Conservation (phyloP, 1,140 invertebrate species). For the Drosophila punjabiensis region DNA sequence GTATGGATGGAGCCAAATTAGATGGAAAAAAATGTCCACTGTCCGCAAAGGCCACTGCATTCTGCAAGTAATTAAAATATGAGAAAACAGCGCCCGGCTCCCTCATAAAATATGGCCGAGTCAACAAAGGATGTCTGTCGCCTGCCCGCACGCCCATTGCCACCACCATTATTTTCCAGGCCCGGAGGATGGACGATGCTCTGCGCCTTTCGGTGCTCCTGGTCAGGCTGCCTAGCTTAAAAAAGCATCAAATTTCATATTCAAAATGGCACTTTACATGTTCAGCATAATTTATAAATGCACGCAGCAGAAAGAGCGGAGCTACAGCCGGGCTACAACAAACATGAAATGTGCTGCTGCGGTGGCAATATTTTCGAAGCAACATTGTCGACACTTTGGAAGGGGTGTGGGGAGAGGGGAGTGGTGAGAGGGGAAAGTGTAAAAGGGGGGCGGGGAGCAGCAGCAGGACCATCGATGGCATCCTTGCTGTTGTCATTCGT, state of each 20-base stretch:
- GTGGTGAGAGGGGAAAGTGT: background rate
- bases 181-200: background rate
- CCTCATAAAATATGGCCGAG: constrained; percentile 66
- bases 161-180: background rate
- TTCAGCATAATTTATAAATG: constrained; percentile 85
- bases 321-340: constrained; percentile 55
- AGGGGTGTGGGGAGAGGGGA: background rate
- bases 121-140: constrained; percentile 50
- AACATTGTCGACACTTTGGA: constrained; percentile 74
- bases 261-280: constrained; percentile 85
- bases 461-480: constrained; percentile 61
- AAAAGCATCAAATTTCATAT: constrained; percentile 85
- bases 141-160: background rate
- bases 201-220: constrained; percentile 6
- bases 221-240: constrained; percentile 73
- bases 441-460: background rate
- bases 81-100: constrained; percentile 32
- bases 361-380: constrained; percentile 81
- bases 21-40: constrained; percentile 67
- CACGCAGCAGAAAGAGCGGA: constrained; percentile 53
- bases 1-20: constrained; percentile 64
- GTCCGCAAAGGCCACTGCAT: constrained; percentile 47
- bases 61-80: constrained; percentile 82
- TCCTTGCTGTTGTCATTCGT: constrained; percentile 24
- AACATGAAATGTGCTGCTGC: constrained; percentile 77